Evolutionary conservation across 2,888 invertebrate genomes (phyloP), one percentile per base, ranked within the genome.

Genomic region (Carabus problematicus): DNA sequence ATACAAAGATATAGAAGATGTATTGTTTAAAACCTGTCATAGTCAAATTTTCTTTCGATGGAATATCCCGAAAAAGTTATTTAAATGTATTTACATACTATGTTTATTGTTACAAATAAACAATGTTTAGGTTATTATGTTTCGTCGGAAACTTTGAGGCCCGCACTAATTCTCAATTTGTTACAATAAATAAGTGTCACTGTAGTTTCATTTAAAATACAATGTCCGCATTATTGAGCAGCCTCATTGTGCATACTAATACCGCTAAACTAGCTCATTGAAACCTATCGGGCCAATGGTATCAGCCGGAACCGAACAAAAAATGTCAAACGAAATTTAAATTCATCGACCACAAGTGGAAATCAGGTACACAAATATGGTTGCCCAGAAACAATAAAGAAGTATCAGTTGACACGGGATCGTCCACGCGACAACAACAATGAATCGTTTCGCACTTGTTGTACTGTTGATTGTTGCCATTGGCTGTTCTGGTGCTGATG

Each of bases 401-500:
- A 52, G 6, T 29, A 6, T 29, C 29, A 29, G 29, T 29, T 29
- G 29, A 29, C 3, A 29, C 29, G 2, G 29, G 52, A 52, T 18
- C 52, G 19, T 19, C 3, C 12, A 14, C 14, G n/a, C 14, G 19
- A 18, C 52, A 52, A 4, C 8, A 49, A 52, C 19, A 19, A 18
- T 52, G 16, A 19, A 18, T n/a, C 43, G 7, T 14, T 43, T 29
- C 29, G 14, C 14, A 59, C 52, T 68, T 43, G 3, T 67, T 11
- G 12, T 60, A 16, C 14, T 67, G 12, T 11, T 61, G 40, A 9
- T 68, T 8, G 18, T 60, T 19, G 40, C 18, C 52, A n/a, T 41
- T 42, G 60, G 41, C 39, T 54, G 18, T 39, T 59, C 12, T 8
- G 55, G 12, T 8, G 73, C 75, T 61, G 76, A 80, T 61, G 83